phyloP scores from a whole-genome alignment of 2,888 invertebrate genomes.

The Machimus rusticus region DNA sequence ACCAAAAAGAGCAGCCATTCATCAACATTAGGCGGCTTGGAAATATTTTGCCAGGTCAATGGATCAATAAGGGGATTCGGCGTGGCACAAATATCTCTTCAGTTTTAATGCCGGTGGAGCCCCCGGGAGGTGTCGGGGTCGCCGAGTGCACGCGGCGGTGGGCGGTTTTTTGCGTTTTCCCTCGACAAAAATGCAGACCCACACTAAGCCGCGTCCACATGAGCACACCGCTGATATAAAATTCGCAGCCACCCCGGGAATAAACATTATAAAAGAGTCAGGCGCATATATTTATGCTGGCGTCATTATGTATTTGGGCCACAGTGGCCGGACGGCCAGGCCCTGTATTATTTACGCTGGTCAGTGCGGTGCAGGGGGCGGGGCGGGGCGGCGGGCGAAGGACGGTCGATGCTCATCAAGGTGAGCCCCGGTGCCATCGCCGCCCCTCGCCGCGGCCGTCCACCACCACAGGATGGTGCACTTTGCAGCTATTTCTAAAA shows the following conservation, averaged over 20 bases:
- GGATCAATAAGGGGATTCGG: constrained; percentile 32
- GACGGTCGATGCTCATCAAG: constrained; percentile 1
- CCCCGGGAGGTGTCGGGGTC: neutral
- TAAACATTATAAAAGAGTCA: constrained; percentile 41
- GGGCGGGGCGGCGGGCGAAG: neutral
- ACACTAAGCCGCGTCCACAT: constrained; percentile 4
- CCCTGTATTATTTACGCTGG: constrained; percentile 18
- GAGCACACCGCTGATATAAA: constrained; percentile 21
- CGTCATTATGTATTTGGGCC: constrained; percentile 34
- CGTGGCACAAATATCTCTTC: constrained; percentile 30
- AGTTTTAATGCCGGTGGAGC: neutral
- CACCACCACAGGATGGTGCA: neutral
- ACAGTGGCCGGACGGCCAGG: neutral
- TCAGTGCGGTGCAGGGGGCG: neutral
- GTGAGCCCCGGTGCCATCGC: neutral
- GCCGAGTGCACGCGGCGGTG: neutral
- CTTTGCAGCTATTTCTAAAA: neutral
- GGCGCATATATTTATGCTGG: constrained; percentile 37
- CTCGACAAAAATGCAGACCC: constrained; percentile 13
- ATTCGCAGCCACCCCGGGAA: neutral
- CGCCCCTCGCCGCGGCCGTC: neutral
- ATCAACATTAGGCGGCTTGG: constrained; percentile 28
- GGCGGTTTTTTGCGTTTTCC: constrained; percentile 1
- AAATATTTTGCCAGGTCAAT: constrained; percentile 32
- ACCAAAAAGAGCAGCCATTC: constrained; percentile 28